Percentiles rank a stretch among this genome's conserved stretches.
Evolutionary conservation across 2,113 vertebrate genomes (phyloP).

Genomic region (Sinocyclocheilus anshuiensis): DNA sequence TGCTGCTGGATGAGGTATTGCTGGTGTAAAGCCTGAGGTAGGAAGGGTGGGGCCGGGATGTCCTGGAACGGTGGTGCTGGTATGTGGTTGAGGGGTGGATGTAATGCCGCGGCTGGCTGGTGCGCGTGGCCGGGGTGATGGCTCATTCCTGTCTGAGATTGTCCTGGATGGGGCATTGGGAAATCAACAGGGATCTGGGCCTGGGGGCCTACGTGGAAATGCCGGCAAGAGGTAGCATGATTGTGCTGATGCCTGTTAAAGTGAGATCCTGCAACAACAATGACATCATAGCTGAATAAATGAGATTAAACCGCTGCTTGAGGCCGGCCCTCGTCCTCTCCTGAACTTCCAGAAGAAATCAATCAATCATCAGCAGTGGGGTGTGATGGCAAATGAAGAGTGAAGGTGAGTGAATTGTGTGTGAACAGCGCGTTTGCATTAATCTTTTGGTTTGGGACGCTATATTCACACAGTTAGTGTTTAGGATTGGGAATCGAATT

Average conservation of each 20-base stretch:
- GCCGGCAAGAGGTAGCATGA: conserved; percentile 99
- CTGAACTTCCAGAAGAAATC: not conserved
- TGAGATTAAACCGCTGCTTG: not conserved
- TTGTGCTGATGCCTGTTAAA: conserved; percentile 98
- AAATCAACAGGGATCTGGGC: conserved; percentile 91
- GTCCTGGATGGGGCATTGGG: conserved; percentile 86
- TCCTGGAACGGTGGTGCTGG: conserved; percentile 94
- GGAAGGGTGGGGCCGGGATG: conserved; percentile 91
- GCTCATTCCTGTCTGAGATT: conserved; percentile 91
- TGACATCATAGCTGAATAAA: conserved; percentile 66
- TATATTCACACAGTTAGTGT: not conserved
- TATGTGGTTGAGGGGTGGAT: conserved; percentile 87
- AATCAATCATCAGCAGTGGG: not conserved
- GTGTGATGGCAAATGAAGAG: conserved; percentile 24
- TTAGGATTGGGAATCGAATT: not conserved
- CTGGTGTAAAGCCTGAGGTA: conserved; percentile 99
- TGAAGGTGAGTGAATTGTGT: not conserved
- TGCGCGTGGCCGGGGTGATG: conserved; percentile 88
- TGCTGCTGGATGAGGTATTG: conserved; percentile 99
- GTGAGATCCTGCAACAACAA: conserved; percentile 89
- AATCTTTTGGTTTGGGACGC: not conserved
- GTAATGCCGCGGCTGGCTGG: conserved; percentile 89
- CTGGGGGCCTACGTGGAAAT: conserved; percentile 97
- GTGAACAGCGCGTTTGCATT: not conserved
- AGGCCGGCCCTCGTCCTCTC: not conserved